Base-by-base conservation (phyloP, 2,797 vertebrate genomes). In the Crenichthys baileyi region DNA sequence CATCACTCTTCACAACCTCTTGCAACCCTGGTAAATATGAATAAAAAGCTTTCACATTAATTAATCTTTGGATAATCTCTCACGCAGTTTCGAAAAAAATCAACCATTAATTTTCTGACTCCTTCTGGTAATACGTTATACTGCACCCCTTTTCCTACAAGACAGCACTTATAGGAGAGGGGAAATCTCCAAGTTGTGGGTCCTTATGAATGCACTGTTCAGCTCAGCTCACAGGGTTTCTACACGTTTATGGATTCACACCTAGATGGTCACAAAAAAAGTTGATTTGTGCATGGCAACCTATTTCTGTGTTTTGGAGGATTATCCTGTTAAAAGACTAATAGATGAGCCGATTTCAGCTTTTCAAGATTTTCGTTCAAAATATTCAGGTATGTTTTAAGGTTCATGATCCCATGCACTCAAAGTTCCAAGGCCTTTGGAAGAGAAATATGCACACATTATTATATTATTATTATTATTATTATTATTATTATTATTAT, bases 11-110 rank as follows among this genome's bases (percentile, higher is more conserved):
- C 36, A 24, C 5, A n/a, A 13, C 11, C 26, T 70, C 46, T 44
- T 41, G 67, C 67, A 70, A 22, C 67, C 24, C 67, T 70, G 41
- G 24, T 70, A 16, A 46, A 70, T 41, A 70, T 70, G 67, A 46
- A 6, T 41, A 9, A 41, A 67, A 41, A 41, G 31, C 20, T 18
- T 44, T 68, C 4, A 41, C 41, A 41, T n/a, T 2, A 68, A 67
- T 24, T 22, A 5, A 22, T 67, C 63, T 31, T 65, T 16, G 4
- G 8, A 53, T 18, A 65, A 18, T 65, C 31, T 39, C 31, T 39
- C 31, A 65, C 16, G 22, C 31, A 36, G 31, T 36, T 36, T 36
- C 4, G 31, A 36, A 36, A 36, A 36, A 63, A 22, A 7, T 65
- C 18, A 22, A 20, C 61, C 31, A 22, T 65, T 39, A 65, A 36